Base-by-base conservation (phyloP, 2,113 vertebrate genomes). In the Pristiophorus japonicus region DNA sequence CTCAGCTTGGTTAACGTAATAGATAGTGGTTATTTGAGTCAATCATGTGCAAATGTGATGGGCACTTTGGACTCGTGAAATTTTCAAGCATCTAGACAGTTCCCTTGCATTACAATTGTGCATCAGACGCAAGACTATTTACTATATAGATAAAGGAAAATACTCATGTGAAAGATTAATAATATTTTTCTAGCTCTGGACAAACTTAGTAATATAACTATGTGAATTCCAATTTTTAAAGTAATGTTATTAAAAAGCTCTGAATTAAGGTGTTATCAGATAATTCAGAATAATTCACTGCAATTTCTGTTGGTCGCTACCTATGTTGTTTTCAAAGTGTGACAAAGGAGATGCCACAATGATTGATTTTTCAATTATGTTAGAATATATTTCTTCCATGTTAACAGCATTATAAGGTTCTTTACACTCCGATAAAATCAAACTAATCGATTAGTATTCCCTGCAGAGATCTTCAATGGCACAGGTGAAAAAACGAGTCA, bases 281-380 rank as follows among this genome's bases (percentile, higher is more conserved):
- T 94, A 94, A 94, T 70, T 27, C 22, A 45, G 65, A 94, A 91
- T 62, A 62, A 94, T 47, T 94, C 8, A 94, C 24, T 67, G 34
- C 38, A 66, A 67, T 27, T 94, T 94, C 22, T 27, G 3, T 67
- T 93, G n/a, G 27, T 95, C 95, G 70, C 96, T 96, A 96, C 94
- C 92, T 96, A 96, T 96, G 96, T 8, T 96, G 95, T n/a, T 96
- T 96, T 96, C 95, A 96, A 65, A 96, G 70, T 65, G 78, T 96
- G 59, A 97, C 95, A 96, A 95, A 96, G 95, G 96, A 96, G 95
- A 96, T 96, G 97, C 75, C 88, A 96, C 95, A 97, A 95, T 97
- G 96, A 97, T 84, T 94, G 96, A 97, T 95, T 96, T 97, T 96
- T 96, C 95, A 96, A 96, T 96, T 96, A 96, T 66, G 95, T 95